Evolutionary conservation across 2,888 invertebrate species (phyloP), one percentile per base, ranked within the genome.

Genomic region (Ormyrus thymus): DNA sequence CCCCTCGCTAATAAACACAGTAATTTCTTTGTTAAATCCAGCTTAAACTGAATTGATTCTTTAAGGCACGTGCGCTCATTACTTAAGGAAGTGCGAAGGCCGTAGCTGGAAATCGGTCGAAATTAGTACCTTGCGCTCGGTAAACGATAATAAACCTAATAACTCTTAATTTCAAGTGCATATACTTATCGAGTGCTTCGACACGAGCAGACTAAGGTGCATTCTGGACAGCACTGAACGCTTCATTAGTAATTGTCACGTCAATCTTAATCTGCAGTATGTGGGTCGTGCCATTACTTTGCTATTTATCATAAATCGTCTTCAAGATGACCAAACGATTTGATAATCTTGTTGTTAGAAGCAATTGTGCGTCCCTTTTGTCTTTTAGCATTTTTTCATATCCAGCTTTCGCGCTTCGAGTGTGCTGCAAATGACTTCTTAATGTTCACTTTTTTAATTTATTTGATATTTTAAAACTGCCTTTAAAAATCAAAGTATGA

Each of bases 191-290:
- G 5, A 15, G 46, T 65, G 43, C n/a, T 70, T 43, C 15, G 48
- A 50, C 56, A 64, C 8, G 61, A 75, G 45, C 50, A 66, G 65
- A 61, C 70, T 74, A 71, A 75, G 71, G 65, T 75, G 77, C 59
- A 71, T 68, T 59, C 62, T 58, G 45, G 46, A 59, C 59, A 79
- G 29, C 66, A 66, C 29, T 13, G 56, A 79, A 66, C 66, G 75
- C 65, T 82, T 84, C 80, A 80, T 56, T 81, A 76, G 79, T 84
- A 85, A 88, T 87, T 87, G 84, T 84, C 83, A 83, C 83, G 86
- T 86, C 88, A 87, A 86, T 87, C 85, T 83, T 84, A 85, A 87
- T 88, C 83, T 83, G 82, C 69, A 71, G 79, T 78, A 88, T 83
- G 83, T 86, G 80, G 86, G 84, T 81, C 85, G 82, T 76, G 81